Base-by-base conservation (phyloP, 2,113 vertebrate species). In the Sorex araneus region DNA sequence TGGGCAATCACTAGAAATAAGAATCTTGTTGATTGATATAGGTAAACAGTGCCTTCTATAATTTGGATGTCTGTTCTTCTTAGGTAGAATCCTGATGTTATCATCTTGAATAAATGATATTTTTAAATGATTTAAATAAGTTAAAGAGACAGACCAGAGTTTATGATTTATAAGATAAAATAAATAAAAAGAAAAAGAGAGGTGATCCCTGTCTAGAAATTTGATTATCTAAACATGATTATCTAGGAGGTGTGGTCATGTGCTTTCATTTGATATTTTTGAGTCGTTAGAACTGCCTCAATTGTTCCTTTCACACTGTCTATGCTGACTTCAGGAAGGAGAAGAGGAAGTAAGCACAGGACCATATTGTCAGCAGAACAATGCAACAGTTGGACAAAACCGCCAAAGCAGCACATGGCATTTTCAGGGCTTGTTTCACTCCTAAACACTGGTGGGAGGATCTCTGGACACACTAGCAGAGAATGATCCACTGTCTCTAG, bases 161-260 rank as follows among this genome's bases (percentile, higher is more conserved):
- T 82, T 40, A 21, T 30, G 66, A 54, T 30, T 73, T 94, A 12
- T 21, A 57, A 78, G 71, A 87, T 74, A 79, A 64, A 86, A 74
- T 45, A 76, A 54, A 18, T 67, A 28, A 57, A 85, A 47, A 63
- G 47, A 23, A 43, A 81, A 63, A 25, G 9, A 70, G 43, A 70
- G 9, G 25, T 64, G 28, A 78, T 28, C 36, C 34, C 63, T 73
- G 43, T 50, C 1, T 10, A 27, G 27, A 23, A 71, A 77, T 63
- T 9, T 40, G 70, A 34, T 67, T 5, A 64, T 50, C 77, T 64
- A 27, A 70, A 54, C 32, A 86, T n/a, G 32, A 75, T 45, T 63
- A 75, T 63, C n/a, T 19, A 69, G 45, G 45, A 76, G 19, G 16
- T 13, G 16, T 19, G 13, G 27, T 27, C 4, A 15, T 25, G 19